Percentiles rank a stretch among this genome's conserved stretches.
Conservation (phyloP, 2,113 vertebrate species). For the Rhinichthys klamathensis region DNA sequence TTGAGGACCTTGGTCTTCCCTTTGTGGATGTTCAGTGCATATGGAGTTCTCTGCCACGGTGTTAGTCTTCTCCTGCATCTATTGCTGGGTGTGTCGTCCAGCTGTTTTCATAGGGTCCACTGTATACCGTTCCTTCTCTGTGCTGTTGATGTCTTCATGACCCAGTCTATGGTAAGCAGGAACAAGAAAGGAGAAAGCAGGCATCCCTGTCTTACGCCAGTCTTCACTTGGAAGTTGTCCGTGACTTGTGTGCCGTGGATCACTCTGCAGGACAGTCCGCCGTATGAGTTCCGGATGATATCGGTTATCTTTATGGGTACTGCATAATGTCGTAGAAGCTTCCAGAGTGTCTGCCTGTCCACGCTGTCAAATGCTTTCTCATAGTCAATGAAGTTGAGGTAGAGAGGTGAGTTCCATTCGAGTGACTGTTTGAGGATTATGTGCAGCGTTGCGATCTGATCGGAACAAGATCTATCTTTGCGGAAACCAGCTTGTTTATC, state of each 20-base stretch:
- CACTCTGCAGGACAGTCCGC: too few species aligned
- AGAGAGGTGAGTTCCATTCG: too few species aligned
- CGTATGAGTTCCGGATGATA: too few species aligned
- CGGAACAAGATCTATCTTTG: too few species aligned
- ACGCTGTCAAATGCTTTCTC: neutral
- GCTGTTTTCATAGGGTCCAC: neutral
- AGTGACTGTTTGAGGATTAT: too few species aligned
- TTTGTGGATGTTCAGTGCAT: too few species aligned
- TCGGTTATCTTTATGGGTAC: neutral
- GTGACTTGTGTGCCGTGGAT: too few species aligned
- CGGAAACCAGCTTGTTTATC: too few species aligned
- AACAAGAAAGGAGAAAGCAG: too few species aligned
- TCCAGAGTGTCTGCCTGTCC: neutral
- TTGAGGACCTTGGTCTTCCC: neutral
- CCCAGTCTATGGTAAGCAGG: neutral
- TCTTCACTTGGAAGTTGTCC: neutral
- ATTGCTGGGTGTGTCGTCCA: neutral
- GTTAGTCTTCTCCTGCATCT: neutral
- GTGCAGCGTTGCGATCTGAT: too few species aligned
- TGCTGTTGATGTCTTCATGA: neutral
- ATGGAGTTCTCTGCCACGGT: too few species aligned
- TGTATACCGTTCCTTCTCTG: neutral
- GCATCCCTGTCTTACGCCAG: neutral
- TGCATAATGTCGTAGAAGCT: neutral
- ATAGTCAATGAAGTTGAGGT: neutral